These are phyloP conservation scores for Furcifer pardalis DNA, from an alignment of 2,797 vertebrate genomes.

Conservation along the genomic window DNA sequence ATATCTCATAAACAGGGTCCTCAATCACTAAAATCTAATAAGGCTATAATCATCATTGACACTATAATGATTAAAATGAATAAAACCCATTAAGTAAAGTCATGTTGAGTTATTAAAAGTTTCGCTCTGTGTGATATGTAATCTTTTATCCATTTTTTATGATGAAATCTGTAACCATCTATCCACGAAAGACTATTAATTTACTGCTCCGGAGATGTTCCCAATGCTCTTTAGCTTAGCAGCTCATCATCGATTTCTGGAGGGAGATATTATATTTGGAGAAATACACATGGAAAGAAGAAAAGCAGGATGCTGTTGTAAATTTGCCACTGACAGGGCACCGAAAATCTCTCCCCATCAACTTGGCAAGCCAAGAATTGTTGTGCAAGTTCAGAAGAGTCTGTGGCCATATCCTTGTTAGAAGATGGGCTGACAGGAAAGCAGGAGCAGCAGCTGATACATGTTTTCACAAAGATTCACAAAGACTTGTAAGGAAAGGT, in stretches of 20 bases:
- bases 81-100: conserved; percentile 99
- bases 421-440: conserved; percentile 71
- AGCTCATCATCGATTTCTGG: conserved; percentile 88
- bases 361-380: conserved; percentile 72
- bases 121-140: conserved; percentile 87
- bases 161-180: conserved; percentile 86
- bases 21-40: conserved; percentile 94
- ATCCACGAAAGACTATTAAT: conserved; percentile 91
- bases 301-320: conserved; percentile 77
- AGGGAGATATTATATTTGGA: conserved; percentile 86
- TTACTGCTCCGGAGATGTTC: conserved; percentile 85
- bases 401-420: conserved; percentile 70
- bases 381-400: conserved; percentile 74
- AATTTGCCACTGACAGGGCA: conserved; percentile 83
- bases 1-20: conserved; percentile 83
- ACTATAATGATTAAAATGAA: conserved; percentile 99
- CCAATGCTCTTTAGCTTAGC: conserved; percentile 86
- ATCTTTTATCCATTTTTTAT: conserved; percentile 91
- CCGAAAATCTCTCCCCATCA: conserved; percentile 76
- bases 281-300: conserved; percentile 82
- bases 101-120: conserved; percentile 96
- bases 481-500: conserved; percentile 86
- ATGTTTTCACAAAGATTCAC: conserved; percentile 82
- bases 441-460: conserved; percentile 79
- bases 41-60: conserved; percentile 99